Conservation (phyloP, 2,888 invertebrate genomes). For the Scaptomyza cyrtandrae region DNA sequence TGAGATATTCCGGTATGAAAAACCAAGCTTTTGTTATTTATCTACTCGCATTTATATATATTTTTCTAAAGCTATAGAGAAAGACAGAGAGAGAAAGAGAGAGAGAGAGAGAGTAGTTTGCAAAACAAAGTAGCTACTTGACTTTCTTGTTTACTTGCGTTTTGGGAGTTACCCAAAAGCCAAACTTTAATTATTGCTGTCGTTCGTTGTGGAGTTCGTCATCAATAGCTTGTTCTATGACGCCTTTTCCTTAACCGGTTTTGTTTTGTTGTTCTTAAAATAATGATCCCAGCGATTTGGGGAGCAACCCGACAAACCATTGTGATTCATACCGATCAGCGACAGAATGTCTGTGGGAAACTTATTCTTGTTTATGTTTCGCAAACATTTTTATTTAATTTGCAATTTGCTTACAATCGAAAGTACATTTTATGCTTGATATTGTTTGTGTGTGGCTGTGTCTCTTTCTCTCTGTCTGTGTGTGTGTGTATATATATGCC, state of each 20-base stretch:
- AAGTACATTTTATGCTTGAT: slow-evolving; percentile 25
- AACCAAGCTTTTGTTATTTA: neutral
- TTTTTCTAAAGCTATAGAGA: neutral
- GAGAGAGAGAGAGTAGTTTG: neutral
- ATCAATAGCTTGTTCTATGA: slow-evolving; percentile 49
- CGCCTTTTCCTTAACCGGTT: slow-evolving; percentile 59
- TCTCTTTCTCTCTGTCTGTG: slow-evolving; percentile 7
- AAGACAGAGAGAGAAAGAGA: neutral
- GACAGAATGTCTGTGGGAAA: slow-evolving; percentile 44
- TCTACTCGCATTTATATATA: neutral
- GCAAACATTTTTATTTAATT: slow-evolving; percentile 61
- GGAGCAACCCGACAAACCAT: slow-evolving; percentile 19
- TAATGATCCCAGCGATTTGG: slow-evolving; percentile 25
- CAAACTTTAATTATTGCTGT: slow-evolving; percentile 23
- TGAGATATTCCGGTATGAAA: neutral
- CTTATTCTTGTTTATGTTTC: slow-evolving; percentile 43
- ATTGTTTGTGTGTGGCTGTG: slow-evolving; percentile 16
- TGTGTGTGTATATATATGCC: slow-evolving; percentile 29
- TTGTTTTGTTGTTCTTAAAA: neutral
- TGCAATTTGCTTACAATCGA: slow-evolving; percentile 46
- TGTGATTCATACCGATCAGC: slow-evolving; percentile 43
- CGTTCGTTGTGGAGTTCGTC: slow-evolving; percentile 41
- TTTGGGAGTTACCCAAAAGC: slow-evolving; percentile 58
- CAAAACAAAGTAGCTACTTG: neutral
- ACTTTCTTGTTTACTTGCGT: slow-evolving; percentile 54